phyloP scores from a whole-genome alignment of 2,113 vertebrate genomes.

The Origma solitaria region DNA sequence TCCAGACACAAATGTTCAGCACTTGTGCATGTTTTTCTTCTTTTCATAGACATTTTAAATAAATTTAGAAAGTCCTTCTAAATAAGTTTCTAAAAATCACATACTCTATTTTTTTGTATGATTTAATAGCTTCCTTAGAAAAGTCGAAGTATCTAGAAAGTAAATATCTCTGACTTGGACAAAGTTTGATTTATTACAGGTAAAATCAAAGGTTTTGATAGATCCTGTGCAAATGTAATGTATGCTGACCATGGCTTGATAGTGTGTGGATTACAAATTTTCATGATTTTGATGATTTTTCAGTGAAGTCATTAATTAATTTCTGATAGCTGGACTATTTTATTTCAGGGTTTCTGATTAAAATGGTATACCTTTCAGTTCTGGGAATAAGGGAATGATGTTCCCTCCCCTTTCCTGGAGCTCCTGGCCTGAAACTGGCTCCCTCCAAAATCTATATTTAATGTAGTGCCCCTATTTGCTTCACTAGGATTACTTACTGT shows the following conservation, averaged over 20 bases:
- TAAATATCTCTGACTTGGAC: background rate
- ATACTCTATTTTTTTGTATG: background rate
- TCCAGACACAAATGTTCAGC: background rate
- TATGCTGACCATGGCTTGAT: background rate
- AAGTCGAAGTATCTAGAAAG: background rate
- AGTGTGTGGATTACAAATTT: background rate
- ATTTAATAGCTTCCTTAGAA: background rate
- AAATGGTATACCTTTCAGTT: background rate
- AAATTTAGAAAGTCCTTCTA: background rate
- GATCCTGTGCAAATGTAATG: background rate
- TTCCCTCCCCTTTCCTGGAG: background rate
- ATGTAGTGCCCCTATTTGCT: background rate
- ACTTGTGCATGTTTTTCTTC: rapidly evolving
- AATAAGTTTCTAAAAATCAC: background rate
- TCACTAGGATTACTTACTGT: background rate
- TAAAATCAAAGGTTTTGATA: background rate
- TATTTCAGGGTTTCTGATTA: background rate
- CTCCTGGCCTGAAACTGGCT: background rate
- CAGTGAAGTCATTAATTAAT: background rate
- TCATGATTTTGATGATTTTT: background rate
- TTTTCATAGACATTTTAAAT: background rate
- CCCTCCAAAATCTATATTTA: background rate
- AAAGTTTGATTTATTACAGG: background rate
- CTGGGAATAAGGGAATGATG: rapidly evolving
- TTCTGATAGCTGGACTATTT: background rate